Base-by-base conservation (phyloP, 2,797 vertebrate genomes). In the Aselliscus stoliczkanus region DNA sequence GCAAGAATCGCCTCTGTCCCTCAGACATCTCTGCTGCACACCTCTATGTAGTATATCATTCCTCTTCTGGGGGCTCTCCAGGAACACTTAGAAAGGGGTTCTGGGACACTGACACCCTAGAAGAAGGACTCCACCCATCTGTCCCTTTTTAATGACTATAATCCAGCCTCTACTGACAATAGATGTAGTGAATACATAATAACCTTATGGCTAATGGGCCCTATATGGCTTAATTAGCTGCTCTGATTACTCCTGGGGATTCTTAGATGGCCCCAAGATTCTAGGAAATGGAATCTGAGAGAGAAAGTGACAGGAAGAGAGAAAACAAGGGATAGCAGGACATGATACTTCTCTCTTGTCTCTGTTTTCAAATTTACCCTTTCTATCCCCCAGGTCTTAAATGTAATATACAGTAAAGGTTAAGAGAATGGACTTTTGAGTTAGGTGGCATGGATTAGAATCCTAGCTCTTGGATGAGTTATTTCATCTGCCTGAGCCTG, bases 261-360 rank as follows among this genome's bases (percentile, higher is more conserved):
- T 94, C 90, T 93, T 97, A 93, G 75, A 94, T 94, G 88, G 72
- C 82, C 90, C 77, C 72, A 94, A 90, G 81, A 1, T 90, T 96
- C 73, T 85, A 89, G 85, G 85, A 94, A 90, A 80, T 94, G 75
- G 58, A 83, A 88, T 70, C 44, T 54, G 58, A 91, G 86, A 91
- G 86, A 91, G 83, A 91, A 73, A 88, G 52, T 54, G 81, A 89
- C 54, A 84, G 69, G 10, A 62, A 90, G 64, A 50, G 34, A 88
- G 39, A 70, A 93, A 94, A 82, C 47, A 70, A 93, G 29, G 60
- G 44, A 84, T 2, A 0, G 37, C 25, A 47, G 27, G 25, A 37
- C 44, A 80, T 20, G n/a, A 31, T n/a, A 12, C 34, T 89, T 93
- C 44, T 75, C 47, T 50, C 39, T 52, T 69, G 7, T 29, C 52